Conservation (phyloP, 2,888 invertebrate species). For the Phoenoteleia sp. region DNA sequence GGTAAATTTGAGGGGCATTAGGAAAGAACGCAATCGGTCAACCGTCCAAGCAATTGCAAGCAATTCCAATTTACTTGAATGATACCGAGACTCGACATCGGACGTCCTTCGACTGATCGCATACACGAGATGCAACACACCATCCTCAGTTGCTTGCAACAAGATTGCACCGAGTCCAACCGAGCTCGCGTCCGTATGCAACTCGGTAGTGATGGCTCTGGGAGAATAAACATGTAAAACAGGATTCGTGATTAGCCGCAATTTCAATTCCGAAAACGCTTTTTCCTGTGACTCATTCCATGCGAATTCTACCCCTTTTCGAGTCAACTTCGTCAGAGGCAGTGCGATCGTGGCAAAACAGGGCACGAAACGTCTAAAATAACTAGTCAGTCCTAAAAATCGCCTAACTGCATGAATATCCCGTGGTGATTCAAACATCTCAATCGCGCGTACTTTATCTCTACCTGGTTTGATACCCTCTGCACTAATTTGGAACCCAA, state of each 20-base stretch:
- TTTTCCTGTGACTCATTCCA: no score
- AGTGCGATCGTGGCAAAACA: neutral
- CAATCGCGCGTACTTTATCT: neutral
- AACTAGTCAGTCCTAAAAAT: slow-evolving; percentile 5
- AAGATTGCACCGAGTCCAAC: slow-evolving; percentile 2
- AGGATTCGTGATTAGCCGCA: neutral
- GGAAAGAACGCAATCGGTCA: neutral
- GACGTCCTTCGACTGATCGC: slow-evolving; percentile 1
- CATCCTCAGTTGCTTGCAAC: neutral
- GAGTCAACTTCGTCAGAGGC: neutral
- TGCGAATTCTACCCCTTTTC: no score
- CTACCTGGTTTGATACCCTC: neutral
- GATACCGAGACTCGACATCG: neutral
- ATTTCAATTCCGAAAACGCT: no score
- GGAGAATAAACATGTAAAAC: neutral
- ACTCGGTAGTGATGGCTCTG: neutral
- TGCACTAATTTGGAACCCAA: neutral
- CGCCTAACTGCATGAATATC: no score
- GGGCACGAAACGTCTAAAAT: slow-evolving; percentile 13
- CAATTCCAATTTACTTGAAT: neutral
- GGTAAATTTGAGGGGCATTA: neutral
- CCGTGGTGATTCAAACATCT: neutral
- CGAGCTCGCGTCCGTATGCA: neutral
- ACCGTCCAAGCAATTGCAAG: neutral
- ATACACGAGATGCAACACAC: neutral